phyloP scores from a whole-genome alignment of 1,140 invertebrate species.

The Sinonovacula constricta region DNA sequence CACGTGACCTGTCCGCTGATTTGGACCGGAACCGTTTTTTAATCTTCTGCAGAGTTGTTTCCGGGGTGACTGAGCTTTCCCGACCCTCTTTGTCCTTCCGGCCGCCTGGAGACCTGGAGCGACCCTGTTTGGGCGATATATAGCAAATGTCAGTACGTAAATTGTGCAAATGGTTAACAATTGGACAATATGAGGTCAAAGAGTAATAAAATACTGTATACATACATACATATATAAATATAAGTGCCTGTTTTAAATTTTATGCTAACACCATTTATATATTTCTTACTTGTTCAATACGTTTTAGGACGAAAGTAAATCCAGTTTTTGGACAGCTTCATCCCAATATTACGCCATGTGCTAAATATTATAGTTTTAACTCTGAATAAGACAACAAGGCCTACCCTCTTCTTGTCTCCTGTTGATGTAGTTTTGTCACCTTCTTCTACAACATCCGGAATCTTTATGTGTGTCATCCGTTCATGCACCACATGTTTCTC shows the following conservation, averaged over 20 bases:
- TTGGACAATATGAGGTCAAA: background rate
- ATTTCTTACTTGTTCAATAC: background rate
- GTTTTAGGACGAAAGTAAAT: no score
- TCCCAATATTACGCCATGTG: background rate
- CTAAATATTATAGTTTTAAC: background rate
- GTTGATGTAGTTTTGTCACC: background rate
- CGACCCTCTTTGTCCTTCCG: background rate
- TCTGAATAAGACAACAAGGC: background rate
- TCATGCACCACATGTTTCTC: conserved; percentile 36
- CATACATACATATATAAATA: background rate
- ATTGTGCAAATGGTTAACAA: background rate
- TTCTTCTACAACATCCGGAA: conserved; percentile 33
- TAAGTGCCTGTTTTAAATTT: background rate
- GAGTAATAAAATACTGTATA: background rate
- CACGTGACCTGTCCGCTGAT: no score
- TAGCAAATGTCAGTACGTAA: background rate
- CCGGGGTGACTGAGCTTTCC: background rate
- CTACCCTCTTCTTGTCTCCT: background rate
- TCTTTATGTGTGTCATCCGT: conserved; percentile 31
- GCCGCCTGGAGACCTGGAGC: background rate
- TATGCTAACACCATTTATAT: background rate
- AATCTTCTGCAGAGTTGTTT: background rate
- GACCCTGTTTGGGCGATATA: background rate
- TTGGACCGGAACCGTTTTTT: no score
- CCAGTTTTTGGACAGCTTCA: no score